These are phyloP conservation scores for Pygmarrhopalites habei DNA, from an alignment of 1,140 invertebrate genomes.

Conservation along the genomic window DNA sequence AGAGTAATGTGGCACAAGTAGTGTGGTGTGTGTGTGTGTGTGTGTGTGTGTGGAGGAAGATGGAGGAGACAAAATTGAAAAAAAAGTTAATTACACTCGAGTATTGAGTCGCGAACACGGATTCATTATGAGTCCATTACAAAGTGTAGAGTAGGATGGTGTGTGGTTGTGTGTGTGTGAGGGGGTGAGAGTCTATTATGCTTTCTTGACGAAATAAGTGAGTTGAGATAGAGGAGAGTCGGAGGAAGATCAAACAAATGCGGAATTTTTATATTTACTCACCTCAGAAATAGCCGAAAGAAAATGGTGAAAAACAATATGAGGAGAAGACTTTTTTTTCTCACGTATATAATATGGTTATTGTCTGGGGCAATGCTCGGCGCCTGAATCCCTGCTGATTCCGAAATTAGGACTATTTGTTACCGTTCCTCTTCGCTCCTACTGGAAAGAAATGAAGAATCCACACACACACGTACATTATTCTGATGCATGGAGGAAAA, in stretches of 20 bases:
- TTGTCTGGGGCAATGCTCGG: conserved; percentile 37
- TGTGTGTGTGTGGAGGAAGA: not conserved
- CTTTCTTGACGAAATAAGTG: conserved; percentile 28
- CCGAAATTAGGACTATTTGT: conserved; percentile 41
- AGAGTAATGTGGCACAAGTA: conserved; percentile 5
- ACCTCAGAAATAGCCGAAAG: conserved; percentile 20
- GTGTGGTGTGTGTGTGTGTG: not conserved
- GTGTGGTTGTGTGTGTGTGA: not conserved
- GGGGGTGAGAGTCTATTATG: conserved; percentile 2
- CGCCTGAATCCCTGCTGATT: conserved; percentile 40
- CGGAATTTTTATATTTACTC: conserved; percentile 38
- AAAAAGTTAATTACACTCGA: conserved; percentile 14
- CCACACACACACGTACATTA: too few species aligned
- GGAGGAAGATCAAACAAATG: conserved; percentile 36
- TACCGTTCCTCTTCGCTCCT: conserved; percentile 28
- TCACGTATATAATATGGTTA: conserved; percentile 37
- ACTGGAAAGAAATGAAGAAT: too few species aligned
- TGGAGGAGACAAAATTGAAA: conserved; percentile 13
- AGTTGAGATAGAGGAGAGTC: conserved; percentile 11
- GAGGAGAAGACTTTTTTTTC: conserved; percentile 36
- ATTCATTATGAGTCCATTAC: conserved; percentile 28
- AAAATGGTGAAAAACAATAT: conserved; percentile 31
- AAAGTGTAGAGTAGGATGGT: not conserved
- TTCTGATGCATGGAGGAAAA: not conserved
- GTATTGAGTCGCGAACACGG: conserved; percentile 17